phyloP scores from a whole-genome alignment of 2,888 invertebrate species.

The Opisthograptis luteolata region DNA sequence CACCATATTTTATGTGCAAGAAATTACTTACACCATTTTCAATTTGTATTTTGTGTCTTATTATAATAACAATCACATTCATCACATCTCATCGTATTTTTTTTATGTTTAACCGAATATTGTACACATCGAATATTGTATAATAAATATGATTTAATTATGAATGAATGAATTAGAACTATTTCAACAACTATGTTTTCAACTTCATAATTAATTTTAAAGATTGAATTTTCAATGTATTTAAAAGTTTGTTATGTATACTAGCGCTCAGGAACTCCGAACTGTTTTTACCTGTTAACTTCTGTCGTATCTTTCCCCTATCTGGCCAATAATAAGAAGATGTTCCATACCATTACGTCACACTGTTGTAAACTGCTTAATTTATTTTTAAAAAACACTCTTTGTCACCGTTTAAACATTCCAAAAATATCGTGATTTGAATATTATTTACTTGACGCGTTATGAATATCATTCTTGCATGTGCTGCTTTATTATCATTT shows the following conservation, averaged over 20 bases:
- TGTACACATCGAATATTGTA: conserved; percentile 28
- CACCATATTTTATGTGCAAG: neutral
- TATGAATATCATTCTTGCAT: conserved; percentile 2
- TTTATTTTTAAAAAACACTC: conserved; percentile 15
- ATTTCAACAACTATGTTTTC: conserved; percentile 18
- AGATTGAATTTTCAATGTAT: neutral
- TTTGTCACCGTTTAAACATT: conserved; percentile 31
- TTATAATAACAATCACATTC: conserved; percentile 13
- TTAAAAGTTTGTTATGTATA: neutral
- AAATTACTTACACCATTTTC: neutral
- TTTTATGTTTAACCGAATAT: conserved; percentile 3
- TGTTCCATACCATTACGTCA: conserved; percentile 9
- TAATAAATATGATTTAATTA: conserved; percentile 26
- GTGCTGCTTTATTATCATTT: conserved; percentile 14
- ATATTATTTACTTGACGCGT: conserved; percentile 12
- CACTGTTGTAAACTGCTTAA: conserved; percentile 2
- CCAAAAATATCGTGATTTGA: conserved; percentile 36
- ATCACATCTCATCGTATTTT: conserved; percentile 1
- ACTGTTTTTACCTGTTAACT: neutral
- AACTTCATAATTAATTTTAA: neutral
- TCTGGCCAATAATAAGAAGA: conserved; percentile 7
- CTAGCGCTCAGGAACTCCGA: conserved; percentile 5
- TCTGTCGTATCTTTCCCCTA: conserved; percentile 1
- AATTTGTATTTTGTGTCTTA: neutral
- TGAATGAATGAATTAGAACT: conserved; percentile 17